Percentiles rank a stretch among this genome's conserved stretches.
Conservation (phyloP, 2,113 vertebrate genomes). For the Dipodomys stephensi region DNA sequence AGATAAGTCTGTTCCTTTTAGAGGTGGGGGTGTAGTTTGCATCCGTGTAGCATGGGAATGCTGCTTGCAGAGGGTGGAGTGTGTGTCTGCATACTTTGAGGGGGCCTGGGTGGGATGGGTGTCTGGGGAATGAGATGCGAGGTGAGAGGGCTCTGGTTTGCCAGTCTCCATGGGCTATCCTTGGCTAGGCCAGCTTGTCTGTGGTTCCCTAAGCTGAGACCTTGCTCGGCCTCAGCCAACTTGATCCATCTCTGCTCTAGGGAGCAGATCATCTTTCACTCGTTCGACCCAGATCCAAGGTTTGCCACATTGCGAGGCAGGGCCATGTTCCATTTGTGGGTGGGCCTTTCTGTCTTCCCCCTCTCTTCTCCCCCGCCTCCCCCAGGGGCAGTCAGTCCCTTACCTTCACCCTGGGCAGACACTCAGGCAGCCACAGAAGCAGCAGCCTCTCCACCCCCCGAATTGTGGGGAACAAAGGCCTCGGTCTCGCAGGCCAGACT, state of each 20-base stretch:
- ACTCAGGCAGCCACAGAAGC: not conserved
- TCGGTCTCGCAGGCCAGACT: not conserved
- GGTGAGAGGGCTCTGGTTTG: not conserved
- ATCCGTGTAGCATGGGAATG: slow-evolving; percentile 27
- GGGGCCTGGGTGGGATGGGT: not conserved
- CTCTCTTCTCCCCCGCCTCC: fast-evolving
- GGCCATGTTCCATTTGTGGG: not conserved
- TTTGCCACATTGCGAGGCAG: not conserved
- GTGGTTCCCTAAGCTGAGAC: not conserved
- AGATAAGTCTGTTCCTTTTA: slow-evolving; percentile 59
- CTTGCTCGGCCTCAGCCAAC: fast-evolving
- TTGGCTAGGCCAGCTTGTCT: not conserved
- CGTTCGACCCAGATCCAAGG: not conserved
- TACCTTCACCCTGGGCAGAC: not conserved
- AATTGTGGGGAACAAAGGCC: slow-evolving; percentile 24
- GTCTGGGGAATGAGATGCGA: not conserved
- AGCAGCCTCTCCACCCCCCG: not conserved
- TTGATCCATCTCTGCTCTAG: not conserved
- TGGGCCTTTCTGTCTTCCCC: not conserved
- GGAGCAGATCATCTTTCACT: not conserved
- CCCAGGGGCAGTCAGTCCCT: not conserved
- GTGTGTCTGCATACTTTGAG: slow-evolving; percentile 37
- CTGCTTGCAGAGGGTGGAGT: not conserved
- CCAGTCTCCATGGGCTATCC: not conserved
- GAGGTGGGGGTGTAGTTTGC: slow-evolving; percentile 23